Evolutionary conservation across 92 coral and sea anemone genomes (phyloP).

Genomic region (Nematostella vectensis): DNA sequence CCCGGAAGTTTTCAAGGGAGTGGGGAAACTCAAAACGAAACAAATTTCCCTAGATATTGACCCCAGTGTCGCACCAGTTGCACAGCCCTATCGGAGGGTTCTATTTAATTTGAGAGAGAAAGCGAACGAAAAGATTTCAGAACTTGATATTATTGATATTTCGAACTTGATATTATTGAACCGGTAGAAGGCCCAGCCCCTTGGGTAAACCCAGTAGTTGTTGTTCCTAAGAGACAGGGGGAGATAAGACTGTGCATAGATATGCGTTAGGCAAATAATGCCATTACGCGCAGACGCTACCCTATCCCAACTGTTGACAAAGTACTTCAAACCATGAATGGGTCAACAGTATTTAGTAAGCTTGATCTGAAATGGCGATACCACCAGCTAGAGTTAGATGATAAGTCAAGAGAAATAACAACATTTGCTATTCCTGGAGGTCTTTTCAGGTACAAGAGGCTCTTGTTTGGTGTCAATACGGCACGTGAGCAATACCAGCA

Average conservation of each 20-base stretch:
- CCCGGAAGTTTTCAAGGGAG: not conserved
- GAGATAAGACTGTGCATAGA: not conserved
- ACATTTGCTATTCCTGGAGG: no score
- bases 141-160: no score
- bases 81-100: conserved; percentile 6
- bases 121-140: conserved; percentile 1
- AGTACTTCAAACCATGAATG: not conserved
- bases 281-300: not conserved
- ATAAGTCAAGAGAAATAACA: no score
- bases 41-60: no score
- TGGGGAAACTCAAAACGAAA: no score
- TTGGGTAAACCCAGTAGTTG: conserved; percentile 8
- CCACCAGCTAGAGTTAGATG: no score
- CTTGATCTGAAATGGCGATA: not conserved
- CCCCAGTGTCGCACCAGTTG: conserved; percentile 6
- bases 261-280: not conserved
- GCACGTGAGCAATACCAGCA: no score
- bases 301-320: not conserved
- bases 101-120: conserved; percentile 3
- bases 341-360: conserved; percentile 1
- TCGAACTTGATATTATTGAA: not conserved
- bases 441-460: no score
- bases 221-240: conserved; percentile 3
- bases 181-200: conserved; percentile 8
- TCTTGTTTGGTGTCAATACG: no score